phyloP scores from a whole-genome alignment of 2,888 invertebrate species.

The Lasius fuliginosus region DNA sequence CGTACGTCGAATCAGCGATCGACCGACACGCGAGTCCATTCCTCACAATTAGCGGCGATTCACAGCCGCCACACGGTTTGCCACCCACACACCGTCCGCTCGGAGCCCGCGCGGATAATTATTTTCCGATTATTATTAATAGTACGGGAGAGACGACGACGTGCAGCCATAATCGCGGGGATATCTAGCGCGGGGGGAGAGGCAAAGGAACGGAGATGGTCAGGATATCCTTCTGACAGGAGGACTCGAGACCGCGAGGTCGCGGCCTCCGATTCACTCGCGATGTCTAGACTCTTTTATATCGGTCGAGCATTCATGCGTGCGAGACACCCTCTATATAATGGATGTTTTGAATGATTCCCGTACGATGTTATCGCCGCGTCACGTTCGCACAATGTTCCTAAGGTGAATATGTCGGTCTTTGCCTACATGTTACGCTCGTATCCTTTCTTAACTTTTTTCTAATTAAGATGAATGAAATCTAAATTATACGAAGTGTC shows the following conservation, averaged over 20 bases:
- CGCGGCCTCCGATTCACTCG: conserved; percentile 19
- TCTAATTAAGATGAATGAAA: conserved; percentile 43
- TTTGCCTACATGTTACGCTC: not conserved
- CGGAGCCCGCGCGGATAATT: conserved; percentile 71
- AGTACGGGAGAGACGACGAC: conserved; percentile 63
- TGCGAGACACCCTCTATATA: conserved; percentile 20
- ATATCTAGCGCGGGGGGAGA: conserved; percentile 67
- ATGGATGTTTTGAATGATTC: conserved; percentile 30
- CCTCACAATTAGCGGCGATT: conserved; percentile 80
- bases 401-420: not conserved
- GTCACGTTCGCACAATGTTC: conserved; percentile 31
- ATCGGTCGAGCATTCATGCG: conserved; percentile 11
- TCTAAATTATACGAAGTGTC: not conserved
- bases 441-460: conserved; percentile 12
- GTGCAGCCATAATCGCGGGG: conserved; percentile 42
- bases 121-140: conserved; percentile 80
- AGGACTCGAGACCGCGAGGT: conserved; percentile 4
- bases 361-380: conserved; percentile 22
- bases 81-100: conserved; percentile 61
- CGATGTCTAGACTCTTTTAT: conserved; percentile 29
- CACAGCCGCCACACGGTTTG: conserved; percentile 67
- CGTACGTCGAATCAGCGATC: conserved; percentile 78
- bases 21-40: conserved; percentile 74
- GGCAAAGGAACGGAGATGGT: not conserved
- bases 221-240: conserved; percentile 17